Conservation (phyloP, 2,113 vertebrate species). For the human region DNA sequence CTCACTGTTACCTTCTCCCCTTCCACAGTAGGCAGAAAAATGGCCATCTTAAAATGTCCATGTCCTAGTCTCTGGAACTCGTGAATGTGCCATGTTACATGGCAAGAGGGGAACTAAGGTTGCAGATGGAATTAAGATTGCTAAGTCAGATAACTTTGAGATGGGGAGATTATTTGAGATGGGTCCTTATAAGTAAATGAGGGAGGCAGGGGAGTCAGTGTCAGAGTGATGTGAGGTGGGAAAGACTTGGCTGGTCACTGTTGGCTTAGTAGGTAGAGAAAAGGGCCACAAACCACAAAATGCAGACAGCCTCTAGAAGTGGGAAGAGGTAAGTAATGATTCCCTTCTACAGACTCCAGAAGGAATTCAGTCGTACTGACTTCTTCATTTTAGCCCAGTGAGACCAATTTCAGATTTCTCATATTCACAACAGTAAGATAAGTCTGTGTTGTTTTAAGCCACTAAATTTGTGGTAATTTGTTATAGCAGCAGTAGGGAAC, state of each 20-base stretch:
- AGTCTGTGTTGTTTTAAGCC: background rate
- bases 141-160: background rate
- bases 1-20: background rate
- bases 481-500: background rate
- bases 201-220: background rate
- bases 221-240: background rate
- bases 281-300: background rate
- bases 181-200: background rate
- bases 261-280: background rate
- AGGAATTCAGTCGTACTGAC: background rate
- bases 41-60: background rate
- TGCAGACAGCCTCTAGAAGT: background rate
- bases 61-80: background rate
- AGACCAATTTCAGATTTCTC: background rate
- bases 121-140: background rate
- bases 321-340: background rate
- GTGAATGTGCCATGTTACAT: background rate
- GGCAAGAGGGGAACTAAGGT: background rate
- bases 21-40: background rate
- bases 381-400: background rate
- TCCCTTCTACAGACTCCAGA: background rate
- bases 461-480: background rate
- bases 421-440: background rate
- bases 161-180: background rate
- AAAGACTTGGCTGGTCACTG: background rate